These are phyloP conservation scores for Bombylius discolor DNA, from an alignment of 2,888 invertebrate genomes.

Conservation along the genomic window DNA sequence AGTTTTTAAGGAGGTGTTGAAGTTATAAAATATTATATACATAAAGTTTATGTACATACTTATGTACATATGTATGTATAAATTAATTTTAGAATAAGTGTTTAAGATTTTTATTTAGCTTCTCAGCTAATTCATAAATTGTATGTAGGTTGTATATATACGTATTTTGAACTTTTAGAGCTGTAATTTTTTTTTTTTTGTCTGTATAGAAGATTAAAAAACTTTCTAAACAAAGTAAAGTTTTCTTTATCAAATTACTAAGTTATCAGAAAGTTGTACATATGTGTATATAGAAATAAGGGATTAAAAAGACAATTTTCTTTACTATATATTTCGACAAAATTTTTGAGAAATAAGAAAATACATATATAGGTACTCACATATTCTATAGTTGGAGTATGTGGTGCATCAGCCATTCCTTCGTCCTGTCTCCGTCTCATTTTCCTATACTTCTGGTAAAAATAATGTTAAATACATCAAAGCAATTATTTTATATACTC, in stretches of 20 bases:
- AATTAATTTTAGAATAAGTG: no score
- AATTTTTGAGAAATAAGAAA: not conserved
- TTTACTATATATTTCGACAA: not conserved
- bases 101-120: no score
- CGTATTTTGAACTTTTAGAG: no score
- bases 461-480: constrained; percentile 9
- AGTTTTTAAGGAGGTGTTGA: not conserved
- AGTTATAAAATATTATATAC: not conserved
- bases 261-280: no score
- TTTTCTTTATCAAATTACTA: no score
- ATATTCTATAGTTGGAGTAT: constrained; percentile 36
- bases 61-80: no score
- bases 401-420: constrained; percentile 37
- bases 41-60: no score
- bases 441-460: constrained; percentile 35
- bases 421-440: constrained; percentile 37
- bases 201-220: not conserved
- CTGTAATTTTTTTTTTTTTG: no score
- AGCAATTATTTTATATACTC: constrained; percentile 35
- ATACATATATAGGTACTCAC: constrained; percentile 29
- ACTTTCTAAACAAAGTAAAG: not conserved
- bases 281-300: no score
- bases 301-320: not conserved
- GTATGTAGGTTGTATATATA: no score
- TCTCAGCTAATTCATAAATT: no score